Conservation (phyloP, 2,888 invertebrate species). For the Hypsopygia costalis region DNA sequence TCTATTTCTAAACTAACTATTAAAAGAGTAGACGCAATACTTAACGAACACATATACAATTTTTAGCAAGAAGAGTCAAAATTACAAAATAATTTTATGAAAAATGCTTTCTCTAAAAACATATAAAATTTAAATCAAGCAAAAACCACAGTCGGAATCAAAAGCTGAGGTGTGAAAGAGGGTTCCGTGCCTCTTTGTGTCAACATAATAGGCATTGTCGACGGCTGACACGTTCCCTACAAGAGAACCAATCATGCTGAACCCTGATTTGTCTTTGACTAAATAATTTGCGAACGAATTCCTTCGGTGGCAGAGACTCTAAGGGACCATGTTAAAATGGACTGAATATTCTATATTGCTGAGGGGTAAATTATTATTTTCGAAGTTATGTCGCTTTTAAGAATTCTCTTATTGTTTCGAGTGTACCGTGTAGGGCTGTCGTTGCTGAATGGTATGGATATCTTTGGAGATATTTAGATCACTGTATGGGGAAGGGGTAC, state of each 20-base stretch:
- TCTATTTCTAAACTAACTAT: too few relatives aligned
- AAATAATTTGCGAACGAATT: background rate
- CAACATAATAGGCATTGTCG: constrained; percentile 51
- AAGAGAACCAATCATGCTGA: background rate
- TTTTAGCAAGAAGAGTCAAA: too few relatives aligned
- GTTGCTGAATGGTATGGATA: too few relatives aligned
- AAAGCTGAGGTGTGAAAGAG: constrained; percentile 51
- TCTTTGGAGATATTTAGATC: too few relatives aligned
- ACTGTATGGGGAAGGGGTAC: too few relatives aligned
- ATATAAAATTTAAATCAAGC: background rate
- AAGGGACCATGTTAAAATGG: background rate
- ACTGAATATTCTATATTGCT: background rate
- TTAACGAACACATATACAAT: too few relatives aligned
- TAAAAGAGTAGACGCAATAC: too few relatives aligned
- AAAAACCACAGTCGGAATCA: constrained; percentile 38
- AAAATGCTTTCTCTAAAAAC: background rate
- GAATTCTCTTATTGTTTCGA: constrained; percentile 7
- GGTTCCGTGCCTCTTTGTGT: constrained; percentile 41
- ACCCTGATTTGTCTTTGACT: background rate
- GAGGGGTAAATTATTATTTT: constrained; percentile 8
- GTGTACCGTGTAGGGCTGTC: constrained; percentile 5
- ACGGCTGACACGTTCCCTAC: constrained; percentile 37
- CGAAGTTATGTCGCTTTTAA: constrained; percentile 7
- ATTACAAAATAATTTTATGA: too few relatives aligned
- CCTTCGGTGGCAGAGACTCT: background rate